Evolutionary conservation across 2,797 vertebrate genomes (phyloP).

Genomic region (Paedocypris micromegethes): DNA sequence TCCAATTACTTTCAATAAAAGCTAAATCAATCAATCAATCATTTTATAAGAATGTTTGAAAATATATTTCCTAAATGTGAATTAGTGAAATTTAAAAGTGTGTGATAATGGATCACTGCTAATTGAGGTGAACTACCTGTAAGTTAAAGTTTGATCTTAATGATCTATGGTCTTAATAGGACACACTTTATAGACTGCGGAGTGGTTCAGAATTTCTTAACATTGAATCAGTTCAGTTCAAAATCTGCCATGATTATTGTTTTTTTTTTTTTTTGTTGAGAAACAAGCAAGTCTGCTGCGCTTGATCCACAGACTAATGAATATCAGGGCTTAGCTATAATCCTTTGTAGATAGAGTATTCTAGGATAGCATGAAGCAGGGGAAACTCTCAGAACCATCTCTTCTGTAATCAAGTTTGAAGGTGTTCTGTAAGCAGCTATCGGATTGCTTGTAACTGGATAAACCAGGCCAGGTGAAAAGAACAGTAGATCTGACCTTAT

Average conservation of each 20-base stretch:
- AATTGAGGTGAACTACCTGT: too few relatives aligned
- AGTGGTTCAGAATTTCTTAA: too few relatives aligned
- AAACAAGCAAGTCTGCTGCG: not conserved
- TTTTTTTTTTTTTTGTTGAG: not conserved
- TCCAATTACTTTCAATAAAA: too few relatives aligned
- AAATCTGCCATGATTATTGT: not conserved
- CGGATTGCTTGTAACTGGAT: conserved; percentile 39
- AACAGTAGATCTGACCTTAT: conserved; percentile 36
- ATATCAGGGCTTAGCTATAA: conserved; percentile 40
- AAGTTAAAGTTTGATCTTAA: too few relatives aligned
- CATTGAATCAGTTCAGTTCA: not conserved
- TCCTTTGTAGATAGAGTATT: conserved; percentile 27
- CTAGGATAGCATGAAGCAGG: conserved; percentile 10
- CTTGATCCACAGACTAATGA: conserved; percentile 35
- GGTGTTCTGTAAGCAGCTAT: conserved; percentile 20
- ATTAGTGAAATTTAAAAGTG: too few relatives aligned
- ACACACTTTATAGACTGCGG: too few relatives aligned
- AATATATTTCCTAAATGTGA: too few relatives aligned
- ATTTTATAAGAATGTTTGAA: too few relatives aligned
- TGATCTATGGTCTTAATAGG: too few relatives aligned
- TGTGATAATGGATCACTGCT: too few relatives aligned
- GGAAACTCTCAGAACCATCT: not conserved
- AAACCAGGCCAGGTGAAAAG: conserved; percentile 16
- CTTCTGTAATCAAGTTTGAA: conserved; percentile 26
- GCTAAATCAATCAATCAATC: too few relatives aligned